phyloP scores from a whole-genome alignment of 1,140 invertebrate genomes.

The Eupristina koningsbergeri region DNA sequence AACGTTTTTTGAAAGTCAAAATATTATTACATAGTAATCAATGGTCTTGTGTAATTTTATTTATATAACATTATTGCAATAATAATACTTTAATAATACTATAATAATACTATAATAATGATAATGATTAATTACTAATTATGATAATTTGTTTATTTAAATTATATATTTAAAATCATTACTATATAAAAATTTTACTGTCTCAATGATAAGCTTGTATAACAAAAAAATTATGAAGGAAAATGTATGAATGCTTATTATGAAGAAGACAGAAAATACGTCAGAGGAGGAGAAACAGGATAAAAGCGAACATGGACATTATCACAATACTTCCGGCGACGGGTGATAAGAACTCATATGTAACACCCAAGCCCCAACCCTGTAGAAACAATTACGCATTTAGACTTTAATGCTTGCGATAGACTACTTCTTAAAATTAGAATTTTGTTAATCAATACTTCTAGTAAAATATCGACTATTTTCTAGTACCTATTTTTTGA shows the following conservation, averaged over 20 bases:
- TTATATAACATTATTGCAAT: not conserved
- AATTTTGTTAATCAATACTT: not conserved
- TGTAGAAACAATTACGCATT: constrained; percentile 14
- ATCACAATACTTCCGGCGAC: constrained; percentile 38
- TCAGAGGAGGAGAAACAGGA: constrained; percentile 37
- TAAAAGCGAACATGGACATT: constrained; percentile 39
- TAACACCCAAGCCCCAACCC: not conserved
- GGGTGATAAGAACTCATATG: constrained; percentile 3
- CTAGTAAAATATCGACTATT: no score
- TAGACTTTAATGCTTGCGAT: not conserved
- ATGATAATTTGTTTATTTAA: not conserved
- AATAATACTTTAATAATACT: not conserved
- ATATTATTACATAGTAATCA: not conserved
- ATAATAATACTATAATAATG: no score
- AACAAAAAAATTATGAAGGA: not conserved
- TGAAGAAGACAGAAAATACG: constrained; percentile 21
- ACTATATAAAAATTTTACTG: not conserved
- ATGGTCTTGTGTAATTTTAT: not conserved
- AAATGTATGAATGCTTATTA: not conserved
- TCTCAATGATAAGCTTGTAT: not conserved
- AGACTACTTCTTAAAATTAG: not conserved
- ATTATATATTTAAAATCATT: no score
- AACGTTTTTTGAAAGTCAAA: not conserved
- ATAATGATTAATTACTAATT: not conserved
- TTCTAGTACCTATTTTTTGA: no score